Evolutionary conservation across 2,113 vertebrate species (phyloP), one percentile per base, ranked within the genome.

Genomic region (Pterocles burchelli): DNA sequence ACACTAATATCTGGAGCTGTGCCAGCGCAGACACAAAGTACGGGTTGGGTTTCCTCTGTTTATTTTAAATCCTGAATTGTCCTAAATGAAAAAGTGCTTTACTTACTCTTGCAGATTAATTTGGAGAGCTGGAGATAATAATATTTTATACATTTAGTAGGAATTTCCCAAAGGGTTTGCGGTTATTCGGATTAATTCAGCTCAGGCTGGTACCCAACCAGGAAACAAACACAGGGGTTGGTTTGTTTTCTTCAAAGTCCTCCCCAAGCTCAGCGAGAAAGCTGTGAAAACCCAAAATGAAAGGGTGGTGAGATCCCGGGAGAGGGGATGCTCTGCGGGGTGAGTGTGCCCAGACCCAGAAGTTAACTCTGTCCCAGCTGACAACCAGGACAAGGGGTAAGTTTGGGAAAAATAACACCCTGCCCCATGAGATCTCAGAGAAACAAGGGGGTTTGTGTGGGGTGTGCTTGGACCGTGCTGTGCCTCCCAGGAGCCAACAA

Each of bases 21-120:
- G 78, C 54, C 0, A 1, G 45, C 0, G 6, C 54, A 4, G 0
- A 3, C 59, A 14, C 45, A 3, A 8, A 14, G 17, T 0, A 1
- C 2, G 51, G 15, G 24, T 61, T 22, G 45, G 36, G 49, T 22
- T 36, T 33, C 10, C 55, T 10, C 65, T 70, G 46, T 43, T 94
- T 36, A 6, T 46, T 70, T 74, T 14, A 57, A 77, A 85, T 48
- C 34, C 62, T 12, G 54, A 55, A 43, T 49, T 74, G 48, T n/a
- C 74, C 83, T 36, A 31, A 77, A 61, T 55, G 70, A 26, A 65
- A 41, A 55, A 88, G 41, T 14, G 0, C 89, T 88, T 75, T 36
- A 16, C 33, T 61, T 17, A 28, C 41, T 88, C 17, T 57, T 62
- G 79, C 26, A 34, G 90, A 86, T 79, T 57, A 78, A 70, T 83